These are phyloP conservation scores for Tapera naevia DNA, from an alignment of 2,797 vertebrate genomes.

Conservation along the genomic window DNA sequence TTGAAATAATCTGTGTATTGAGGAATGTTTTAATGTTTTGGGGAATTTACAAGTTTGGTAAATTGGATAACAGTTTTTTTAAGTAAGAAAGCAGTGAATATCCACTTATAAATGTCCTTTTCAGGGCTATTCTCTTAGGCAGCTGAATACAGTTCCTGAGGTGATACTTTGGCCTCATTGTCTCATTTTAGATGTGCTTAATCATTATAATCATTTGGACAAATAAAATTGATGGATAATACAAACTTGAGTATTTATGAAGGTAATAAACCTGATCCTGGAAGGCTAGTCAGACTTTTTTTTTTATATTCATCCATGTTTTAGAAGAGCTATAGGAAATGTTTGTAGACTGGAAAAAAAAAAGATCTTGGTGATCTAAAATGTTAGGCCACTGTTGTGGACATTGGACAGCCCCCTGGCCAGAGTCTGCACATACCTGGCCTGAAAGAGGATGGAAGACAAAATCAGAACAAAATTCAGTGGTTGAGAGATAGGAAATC, in stretches of 20 bases:
- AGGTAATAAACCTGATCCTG: background rate
- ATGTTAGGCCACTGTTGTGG: background rate
- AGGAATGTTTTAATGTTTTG: too few species aligned
- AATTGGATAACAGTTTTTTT: too few species aligned
- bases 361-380: background rate
- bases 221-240: background rate
- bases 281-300: background rate
- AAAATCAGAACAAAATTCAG: background rate
- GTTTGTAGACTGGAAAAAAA: background rate
- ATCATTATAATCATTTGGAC: background rate
- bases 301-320: background rate
- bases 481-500: background rate
- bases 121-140: too few species aligned
- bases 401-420: background rate
- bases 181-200: too few species aligned
- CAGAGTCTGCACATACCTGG: background rate
- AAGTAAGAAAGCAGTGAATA: too few species aligned
- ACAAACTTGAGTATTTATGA: background rate
- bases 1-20: too few species aligned
- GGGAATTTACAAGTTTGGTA: too few species aligned
- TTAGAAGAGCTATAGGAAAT: background rate
- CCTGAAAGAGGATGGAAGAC: background rate
- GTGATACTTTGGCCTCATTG: too few species aligned
- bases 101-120: too few species aligned
- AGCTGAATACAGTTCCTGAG: too few species aligned